Percentiles rank a stretch among this genome's conserved stretches.
phyloP scores from a whole-genome alignment of 2,113 vertebrate species.

The Myxocyprinus asiaticus region DNA sequence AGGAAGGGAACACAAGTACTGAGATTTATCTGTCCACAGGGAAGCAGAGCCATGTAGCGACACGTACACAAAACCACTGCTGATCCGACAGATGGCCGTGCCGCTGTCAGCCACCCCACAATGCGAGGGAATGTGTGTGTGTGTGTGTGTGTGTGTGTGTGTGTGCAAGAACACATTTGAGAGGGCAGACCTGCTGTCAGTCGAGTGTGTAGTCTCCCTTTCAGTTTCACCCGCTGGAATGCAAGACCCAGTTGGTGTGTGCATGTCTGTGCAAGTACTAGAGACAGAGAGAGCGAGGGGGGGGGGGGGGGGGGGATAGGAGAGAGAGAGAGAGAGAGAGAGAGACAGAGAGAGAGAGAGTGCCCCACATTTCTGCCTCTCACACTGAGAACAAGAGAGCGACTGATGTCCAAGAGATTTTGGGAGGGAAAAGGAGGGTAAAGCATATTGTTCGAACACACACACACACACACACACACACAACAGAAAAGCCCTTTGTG shows the following conservation, averaged over 20 bases:
- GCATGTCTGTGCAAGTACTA: not conserved
- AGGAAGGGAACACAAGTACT: conserved; percentile 17
- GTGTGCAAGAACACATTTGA: not conserved
- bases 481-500: no score
- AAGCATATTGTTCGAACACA: no score
- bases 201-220: conserved; percentile 27
- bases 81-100: conserved; percentile 13
- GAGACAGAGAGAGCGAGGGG: conserved; percentile 8
- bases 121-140: not conserved
- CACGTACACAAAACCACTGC: conserved; percentile 24
- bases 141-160: conserved; percentile 1
- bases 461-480: no score
- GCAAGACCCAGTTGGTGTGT: conserved; percentile 21
- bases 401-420: not conserved
- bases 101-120: not conserved
- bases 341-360: not conserved
- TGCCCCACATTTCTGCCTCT: conserved; percentile 3
- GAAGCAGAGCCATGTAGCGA: not conserved
- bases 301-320: no score
- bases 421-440: no score
- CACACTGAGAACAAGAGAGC: conserved; percentile 1
- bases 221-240: conserved; percentile 1
- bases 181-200: not conserved
- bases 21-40: conserved; percentile 27
- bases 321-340: conserved; percentile 23